Evolutionary conservation across 2,888 invertebrate species (phyloP).

Genomic region (Orthosia incerta): DNA sequence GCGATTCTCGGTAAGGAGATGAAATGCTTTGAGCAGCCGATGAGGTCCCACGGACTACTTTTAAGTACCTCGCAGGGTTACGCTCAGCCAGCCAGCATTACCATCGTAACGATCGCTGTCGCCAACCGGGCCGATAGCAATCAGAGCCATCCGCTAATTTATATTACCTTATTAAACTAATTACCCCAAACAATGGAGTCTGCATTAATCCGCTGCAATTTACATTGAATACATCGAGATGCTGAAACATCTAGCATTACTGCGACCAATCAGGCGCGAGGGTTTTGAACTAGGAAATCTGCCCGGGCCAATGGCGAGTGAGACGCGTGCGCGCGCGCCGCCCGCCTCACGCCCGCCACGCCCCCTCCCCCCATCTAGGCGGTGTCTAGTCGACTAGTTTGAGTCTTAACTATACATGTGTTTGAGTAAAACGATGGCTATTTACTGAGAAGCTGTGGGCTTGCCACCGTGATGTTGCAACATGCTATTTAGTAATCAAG

Average conservation of each 20-base stretch:
- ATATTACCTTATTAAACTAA: slow-evolving; percentile 64
- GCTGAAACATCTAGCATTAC: slow-evolving; percentile 57
- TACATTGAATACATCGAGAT: slow-evolving; percentile 63
- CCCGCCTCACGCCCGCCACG: slow-evolving; percentile 73
- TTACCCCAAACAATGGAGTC: slow-evolving; percentile 67
- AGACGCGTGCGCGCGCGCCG: slow-evolving; percentile 75
- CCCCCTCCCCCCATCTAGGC: slow-evolving; percentile 58
- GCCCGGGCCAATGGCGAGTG: slow-evolving; percentile 64
- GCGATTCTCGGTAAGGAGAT: slow-evolving; percentile 11
- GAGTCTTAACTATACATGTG: slow-evolving; percentile 45
- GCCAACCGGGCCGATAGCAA: slow-evolving; percentile 50
- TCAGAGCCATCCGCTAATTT: slow-evolving; percentile 58
- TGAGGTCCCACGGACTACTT: neutral
- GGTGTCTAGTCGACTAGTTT: slow-evolving; percentile 59
- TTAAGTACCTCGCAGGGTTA: neutral
- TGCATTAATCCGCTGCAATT: slow-evolving; percentile 63
- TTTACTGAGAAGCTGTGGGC: slow-evolving; percentile 25
- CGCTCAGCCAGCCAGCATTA: slow-evolving; percentile 36
- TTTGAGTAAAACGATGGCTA: slow-evolving; percentile 40
- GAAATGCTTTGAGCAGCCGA: slow-evolving; percentile 8
- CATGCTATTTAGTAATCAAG: neutral
- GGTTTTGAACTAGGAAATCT: slow-evolving; percentile 57
- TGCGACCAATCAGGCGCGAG: slow-evolving; percentile 51
- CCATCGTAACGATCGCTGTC: slow-evolving; percentile 57
- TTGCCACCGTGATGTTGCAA: neutral